phyloP scores from a whole-genome alignment of 2,888 invertebrate species.

The Athalia circularis region DNA sequence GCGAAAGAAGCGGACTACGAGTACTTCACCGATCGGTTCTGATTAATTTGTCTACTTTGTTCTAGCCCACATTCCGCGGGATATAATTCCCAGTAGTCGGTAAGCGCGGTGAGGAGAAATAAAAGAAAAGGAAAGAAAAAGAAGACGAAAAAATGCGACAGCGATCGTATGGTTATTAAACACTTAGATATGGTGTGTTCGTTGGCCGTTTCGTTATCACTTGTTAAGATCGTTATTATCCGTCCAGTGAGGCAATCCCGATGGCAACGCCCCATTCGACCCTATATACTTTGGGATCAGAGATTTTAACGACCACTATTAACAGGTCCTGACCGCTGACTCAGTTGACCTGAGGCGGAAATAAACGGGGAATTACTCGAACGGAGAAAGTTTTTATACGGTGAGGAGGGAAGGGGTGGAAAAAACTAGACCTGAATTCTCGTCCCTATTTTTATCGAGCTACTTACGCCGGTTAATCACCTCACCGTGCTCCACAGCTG shows the following conservation, averaged over 20 bases:
- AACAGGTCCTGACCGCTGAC: slow-evolving; percentile 44
- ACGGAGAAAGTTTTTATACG: slow-evolving; percentile 29
- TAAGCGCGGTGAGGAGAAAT: too few species aligned
- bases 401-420: not conserved
- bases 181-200: not conserved
- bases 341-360: slow-evolving; percentile 43
- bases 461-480: too few species aligned
- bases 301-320: slow-evolving; percentile 43
- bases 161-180: not conserved
- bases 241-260: slow-evolving; percentile 19
- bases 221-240: slow-evolving; percentile 40
- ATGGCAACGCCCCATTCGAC: slow-evolving; percentile 36
- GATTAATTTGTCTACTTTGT: not conserved
- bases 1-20: not conserved
- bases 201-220: slow-evolving; percentile 37
- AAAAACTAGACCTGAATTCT: not conserved
- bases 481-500: too few species aligned
- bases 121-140: too few species aligned
- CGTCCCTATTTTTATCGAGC: too few species aligned
- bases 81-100: too few species aligned
- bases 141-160: too few species aligned
- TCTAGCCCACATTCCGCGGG: too few species aligned
- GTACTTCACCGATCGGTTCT: not conserved
- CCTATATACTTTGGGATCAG: slow-evolving; percentile 36
- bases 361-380: slow-evolving; percentile 35